Evolutionary conservation across 2,797 vertebrate genomes (phyloP).

Genomic region (Crossoptilon crossoptilon): DNA sequence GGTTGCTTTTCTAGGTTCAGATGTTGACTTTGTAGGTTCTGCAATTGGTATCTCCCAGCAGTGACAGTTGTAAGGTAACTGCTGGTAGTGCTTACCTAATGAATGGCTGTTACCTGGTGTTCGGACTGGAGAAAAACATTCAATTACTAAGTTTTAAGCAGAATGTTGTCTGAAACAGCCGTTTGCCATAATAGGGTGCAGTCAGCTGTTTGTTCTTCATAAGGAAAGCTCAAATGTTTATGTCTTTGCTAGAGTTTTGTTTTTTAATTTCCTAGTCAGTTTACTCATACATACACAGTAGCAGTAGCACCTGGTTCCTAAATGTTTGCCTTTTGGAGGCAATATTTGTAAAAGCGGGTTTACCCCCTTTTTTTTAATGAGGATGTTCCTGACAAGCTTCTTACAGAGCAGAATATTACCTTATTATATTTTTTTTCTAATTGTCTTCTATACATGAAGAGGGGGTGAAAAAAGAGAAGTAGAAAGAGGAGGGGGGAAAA

Average conservation of each 20-base stretch:
- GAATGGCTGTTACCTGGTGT: no score
- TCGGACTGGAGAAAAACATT: no score
- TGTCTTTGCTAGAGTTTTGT: background rate
- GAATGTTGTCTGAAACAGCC: no score
- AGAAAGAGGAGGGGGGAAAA: background rate
- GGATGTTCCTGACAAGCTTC: background rate
- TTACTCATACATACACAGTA: background rate
- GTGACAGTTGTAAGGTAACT: no score
- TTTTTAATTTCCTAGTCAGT: background rate
- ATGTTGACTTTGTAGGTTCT: no score
- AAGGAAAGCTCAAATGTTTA: background rate
- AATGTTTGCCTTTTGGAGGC: background rate
- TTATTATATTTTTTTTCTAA: background rate
- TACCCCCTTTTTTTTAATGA: background rate
- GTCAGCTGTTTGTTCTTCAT: background rate
- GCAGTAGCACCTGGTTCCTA: background rate
- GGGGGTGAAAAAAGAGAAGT: background rate
- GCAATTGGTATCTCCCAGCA: no score
- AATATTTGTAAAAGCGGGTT: background rate
- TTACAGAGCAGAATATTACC: background rate
- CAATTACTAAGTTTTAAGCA: no score
- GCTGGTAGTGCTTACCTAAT: no score
- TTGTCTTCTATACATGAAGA: background rate
- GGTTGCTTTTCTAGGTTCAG: no score
- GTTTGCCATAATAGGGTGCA: no score